Evolutionary conservation across 2,113 vertebrate species (phyloP), one percentile per base, ranked within the genome.

Genomic region (Fulica atra): DNA sequence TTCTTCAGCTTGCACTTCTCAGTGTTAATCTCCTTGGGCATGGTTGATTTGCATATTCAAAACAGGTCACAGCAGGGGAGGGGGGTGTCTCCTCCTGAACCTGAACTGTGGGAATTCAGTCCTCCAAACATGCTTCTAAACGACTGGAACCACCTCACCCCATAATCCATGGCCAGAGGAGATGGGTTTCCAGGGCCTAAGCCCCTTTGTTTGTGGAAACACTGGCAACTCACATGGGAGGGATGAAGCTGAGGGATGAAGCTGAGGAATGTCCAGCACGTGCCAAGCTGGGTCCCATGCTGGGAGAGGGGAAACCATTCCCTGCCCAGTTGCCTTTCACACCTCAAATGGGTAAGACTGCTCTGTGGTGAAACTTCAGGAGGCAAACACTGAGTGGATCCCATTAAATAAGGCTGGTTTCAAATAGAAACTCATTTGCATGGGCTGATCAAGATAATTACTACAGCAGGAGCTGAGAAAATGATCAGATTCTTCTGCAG

Each of bases 381-480:
- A 86, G 84, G 77, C 83, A 95, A 89, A 95, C n/a, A 54, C 63
- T 42, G 85, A 81, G 83, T 3, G 3, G 77, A 70, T 83, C 88
- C 48, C 60, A 40, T 95, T 93, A 92, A 95, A 83, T 77, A 89
- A 91, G 87, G 73, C 81, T 96, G 60, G 64, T 89, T 95, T 95
- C 95, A 92, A 89, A 94, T 92, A 79, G 82, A 65, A 93, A 74
- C 77, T 89, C 82, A 91, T 97, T 95, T 97, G 90, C 93, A 93
- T 83, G 64, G 90, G 90, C 83, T 95, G 93, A 96, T 96, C 70
- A 81, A 94, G 74, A 88, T 93, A 88, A 95, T 97, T 92, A 73
- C 81, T 91, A 68, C 80, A 46, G 64, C 82, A 85, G 70, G 51
- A 90, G 35, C 86, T 84, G 10, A 0, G 72, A 31, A 88, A 92